phyloP scores from a whole-genome alignment of 2,888 invertebrate species.

The Nemurella pictetii region DNA sequence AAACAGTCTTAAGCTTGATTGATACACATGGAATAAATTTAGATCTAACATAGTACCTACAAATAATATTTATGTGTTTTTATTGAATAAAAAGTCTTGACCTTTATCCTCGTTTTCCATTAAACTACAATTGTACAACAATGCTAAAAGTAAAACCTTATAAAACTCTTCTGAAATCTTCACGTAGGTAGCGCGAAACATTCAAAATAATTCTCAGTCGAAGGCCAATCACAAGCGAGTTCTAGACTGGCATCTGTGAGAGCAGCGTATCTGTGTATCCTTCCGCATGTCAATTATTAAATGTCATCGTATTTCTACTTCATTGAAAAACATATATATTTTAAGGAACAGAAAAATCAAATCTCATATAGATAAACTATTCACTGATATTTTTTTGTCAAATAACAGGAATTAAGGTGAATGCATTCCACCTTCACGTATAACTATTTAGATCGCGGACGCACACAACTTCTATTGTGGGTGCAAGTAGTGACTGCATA shows the following conservation, averaged over 20 bases:
- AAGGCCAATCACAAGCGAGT: background rate
- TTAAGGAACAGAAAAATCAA: no score
- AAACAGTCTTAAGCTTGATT: background rate
- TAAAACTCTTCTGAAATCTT: background rate
- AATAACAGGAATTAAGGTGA: background rate
- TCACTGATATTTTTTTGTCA: background rate
- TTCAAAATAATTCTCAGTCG: background rate
- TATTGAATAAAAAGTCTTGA: no score
- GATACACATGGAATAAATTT: background rate
- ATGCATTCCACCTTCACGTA: background rate
- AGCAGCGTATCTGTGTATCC: background rate
- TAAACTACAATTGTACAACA: no score
- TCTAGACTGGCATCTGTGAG: background rate
- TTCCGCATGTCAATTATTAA: background rate
- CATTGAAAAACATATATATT: background rate
- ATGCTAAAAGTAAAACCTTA: no score
- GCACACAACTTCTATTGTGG: slow-evolving; percentile 19
- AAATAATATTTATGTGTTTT: no score
- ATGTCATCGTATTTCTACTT: background rate
- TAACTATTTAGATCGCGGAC: background rate
- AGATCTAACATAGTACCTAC: no score
- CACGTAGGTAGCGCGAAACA: background rate
- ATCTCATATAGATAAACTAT: no score
- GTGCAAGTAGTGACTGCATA: slow-evolving; percentile 44
- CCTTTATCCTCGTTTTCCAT: no score